Evolutionary conservation across 2,888 invertebrate species (phyloP).

Genomic region (Sepiola atlantica): DNA sequence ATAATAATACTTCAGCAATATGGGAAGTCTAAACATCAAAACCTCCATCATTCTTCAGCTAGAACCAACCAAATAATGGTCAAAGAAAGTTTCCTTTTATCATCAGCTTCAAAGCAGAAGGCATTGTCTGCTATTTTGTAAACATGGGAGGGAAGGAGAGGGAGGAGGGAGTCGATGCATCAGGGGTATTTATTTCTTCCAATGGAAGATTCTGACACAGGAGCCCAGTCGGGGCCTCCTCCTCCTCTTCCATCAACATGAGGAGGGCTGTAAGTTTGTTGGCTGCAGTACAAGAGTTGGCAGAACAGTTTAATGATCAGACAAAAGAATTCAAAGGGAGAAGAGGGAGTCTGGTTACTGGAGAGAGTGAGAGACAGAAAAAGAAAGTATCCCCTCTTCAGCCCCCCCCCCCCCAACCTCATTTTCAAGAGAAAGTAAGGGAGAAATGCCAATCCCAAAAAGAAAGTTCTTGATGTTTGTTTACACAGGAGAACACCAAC

Average conservation of each 20-base stretch:
- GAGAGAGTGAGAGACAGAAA: neutral
- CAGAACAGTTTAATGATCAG: constrained; percentile 21
- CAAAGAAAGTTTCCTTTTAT: neutral
- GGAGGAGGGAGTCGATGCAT: neutral
- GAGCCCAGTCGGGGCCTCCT: neutral
- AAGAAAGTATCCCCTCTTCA: no score
- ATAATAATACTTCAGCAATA: neutral
- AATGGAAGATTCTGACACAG: neutral
- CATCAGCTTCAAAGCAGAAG: constrained; percentile 1
- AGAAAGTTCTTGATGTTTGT: constrained; percentile 32
- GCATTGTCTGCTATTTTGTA: constrained; percentile 14
- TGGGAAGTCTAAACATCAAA: neutral
- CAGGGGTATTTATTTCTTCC: constrained; percentile 5
- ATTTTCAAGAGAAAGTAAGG: neutral
- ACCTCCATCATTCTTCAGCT: neutral
- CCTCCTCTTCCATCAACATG: no score
- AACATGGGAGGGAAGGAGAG: neutral
- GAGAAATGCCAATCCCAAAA: neutral
- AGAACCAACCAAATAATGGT: neutral
- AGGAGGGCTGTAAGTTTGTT: neutral
- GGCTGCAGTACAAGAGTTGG: neutral
- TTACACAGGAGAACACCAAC: neutral
- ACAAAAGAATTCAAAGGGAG: neutral
- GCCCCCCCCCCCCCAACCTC: neutral
- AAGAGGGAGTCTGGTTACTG: neutral